A percentile compares a stretch with the other conserved stretches of the same genome.
Conservation (phyloP, 2,113 vertebrate genomes). For the Fregetta grallaria region DNA sequence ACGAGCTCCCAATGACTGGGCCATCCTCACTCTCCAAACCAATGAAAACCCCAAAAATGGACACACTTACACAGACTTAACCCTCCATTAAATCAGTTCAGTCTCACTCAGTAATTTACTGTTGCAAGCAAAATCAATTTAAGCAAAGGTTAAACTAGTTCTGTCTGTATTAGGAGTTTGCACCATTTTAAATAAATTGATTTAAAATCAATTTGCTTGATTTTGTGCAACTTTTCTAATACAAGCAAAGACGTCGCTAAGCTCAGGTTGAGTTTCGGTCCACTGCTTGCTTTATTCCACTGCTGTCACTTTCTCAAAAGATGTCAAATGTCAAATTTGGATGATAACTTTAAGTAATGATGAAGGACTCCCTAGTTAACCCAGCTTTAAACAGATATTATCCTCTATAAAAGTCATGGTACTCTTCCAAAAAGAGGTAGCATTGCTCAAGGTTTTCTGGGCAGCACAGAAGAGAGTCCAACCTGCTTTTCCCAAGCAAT, state of each 20-base stretch:
- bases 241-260: not conserved
- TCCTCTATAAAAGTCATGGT: not conserved
- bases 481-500: not conserved
- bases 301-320: not conserved
- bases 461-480: not conserved
- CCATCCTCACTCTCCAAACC: not conserved
- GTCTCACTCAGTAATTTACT: conserved; percentile 44
- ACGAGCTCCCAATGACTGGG: not conserved
- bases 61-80: conserved; percentile 52
- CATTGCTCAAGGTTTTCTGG: not conserved
- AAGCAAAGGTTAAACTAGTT: conserved; percentile 51
- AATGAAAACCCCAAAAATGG: not conserved
- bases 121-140: conserved; percentile 46
- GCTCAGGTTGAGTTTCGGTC: not conserved
- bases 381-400: not conserved
- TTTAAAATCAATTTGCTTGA: conserved; percentile 40
- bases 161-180: not conserved
- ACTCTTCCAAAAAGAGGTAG: not conserved
- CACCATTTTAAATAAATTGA: conserved; percentile 42
- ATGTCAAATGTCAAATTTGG: not conserved
- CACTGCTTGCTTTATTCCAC: not conserved
- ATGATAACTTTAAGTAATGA: not conserved
- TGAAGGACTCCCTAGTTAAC: not conserved
- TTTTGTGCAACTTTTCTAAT: conserved; percentile 7
- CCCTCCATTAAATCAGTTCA: conserved; percentile 46